Evolutionary conservation across 2,797 vertebrate species (phyloP), one percentile per base, ranked within the genome.

Genomic region (Meda fulgida): DNA sequence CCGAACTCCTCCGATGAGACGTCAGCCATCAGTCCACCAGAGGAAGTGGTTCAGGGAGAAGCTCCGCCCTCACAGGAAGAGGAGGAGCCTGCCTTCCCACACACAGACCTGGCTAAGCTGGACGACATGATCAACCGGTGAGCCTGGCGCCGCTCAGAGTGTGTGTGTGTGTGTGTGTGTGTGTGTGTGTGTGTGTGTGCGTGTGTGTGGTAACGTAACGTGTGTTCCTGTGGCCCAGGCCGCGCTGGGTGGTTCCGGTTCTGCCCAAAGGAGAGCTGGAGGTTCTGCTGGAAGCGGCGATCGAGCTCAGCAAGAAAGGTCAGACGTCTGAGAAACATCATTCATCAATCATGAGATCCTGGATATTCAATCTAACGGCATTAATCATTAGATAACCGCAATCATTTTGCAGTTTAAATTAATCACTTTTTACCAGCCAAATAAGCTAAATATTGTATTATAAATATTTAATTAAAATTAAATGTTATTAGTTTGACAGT

Each of bases 101-200:
- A 99, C 93, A 96, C 98, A 90, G 98, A 99, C 94, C 95, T 99
- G 94, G 98, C 98, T 89, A 99, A 99, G 94, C 94, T 99, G 93
- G 98, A 99, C 95, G 98, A 99, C 95, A 99, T 99, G 98, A 99
- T 99, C 93, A 99, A 99, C 95, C 97, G 98, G 98, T 99, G 86
- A 60, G 87, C 77, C 48, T 19, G 2, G 26, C 3, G 29, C 14
- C 5, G 53, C 67, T 58, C n/a, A 7, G 7, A 13, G 46, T 51
- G 48, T 51, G 48, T 51, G 46, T 48, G 46, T 48, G 46, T 5
- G 23, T 60, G 4, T 40, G 48, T 19, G 31, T 31, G 40, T 43
- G 40, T 40, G 40, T 40, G 38, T 40, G 40, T 40, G 6, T 7
- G 8, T 40, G 38, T 40, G 46, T 48, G 46, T 51, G 48, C 18